Conservation (phyloP, 2,888 invertebrate genomes). For the Zelleria hepariella region DNA sequence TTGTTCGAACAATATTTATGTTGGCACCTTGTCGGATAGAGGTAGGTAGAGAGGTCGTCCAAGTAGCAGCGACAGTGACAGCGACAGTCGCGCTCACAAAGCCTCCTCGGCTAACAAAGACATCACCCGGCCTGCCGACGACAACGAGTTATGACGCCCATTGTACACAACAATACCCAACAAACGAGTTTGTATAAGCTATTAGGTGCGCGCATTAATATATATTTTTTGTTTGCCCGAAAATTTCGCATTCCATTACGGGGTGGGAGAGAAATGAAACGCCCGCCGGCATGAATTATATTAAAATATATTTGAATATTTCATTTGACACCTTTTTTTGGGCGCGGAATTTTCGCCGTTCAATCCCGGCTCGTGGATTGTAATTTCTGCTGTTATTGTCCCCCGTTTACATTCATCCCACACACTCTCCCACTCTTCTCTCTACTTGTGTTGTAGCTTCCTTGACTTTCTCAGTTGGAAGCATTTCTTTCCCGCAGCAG, state of each 20-base stretch:
- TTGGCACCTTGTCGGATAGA: not conserved
- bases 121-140: slow-evolving; percentile 70
- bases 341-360: slow-evolving; percentile 59
- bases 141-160: slow-evolving; percentile 72
- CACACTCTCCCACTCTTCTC: not conserved
- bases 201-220: slow-evolving; percentile 73
- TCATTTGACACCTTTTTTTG: slow-evolving; percentile 72
- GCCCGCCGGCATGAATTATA: slow-evolving; percentile 73
- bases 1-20: not conserved
- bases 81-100: slow-evolving; percentile 33
- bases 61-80: not conserved
- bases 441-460: not conserved
- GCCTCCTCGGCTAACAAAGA: slow-evolving; percentile 68
- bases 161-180: slow-evolving; percentile 72
- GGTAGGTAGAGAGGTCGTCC: not conserved
- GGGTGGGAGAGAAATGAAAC: slow-evolving; percentile 69
- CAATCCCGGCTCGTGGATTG: slow-evolving; percentile 58
- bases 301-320: slow-evolving; percentile 74
- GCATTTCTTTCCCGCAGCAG: not conserved
- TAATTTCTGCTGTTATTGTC: slow-evolving; percentile 69
- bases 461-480: not conserved
- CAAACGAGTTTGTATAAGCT: slow-evolving; percentile 74
- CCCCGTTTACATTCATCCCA: slow-evolving; percentile 22
- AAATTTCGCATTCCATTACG: slow-evolving; percentile 73
- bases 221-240: slow-evolving; percentile 72